phyloP scores from a whole-genome alignment of 2,113 vertebrate genomes.

The Raja brachyura region DNA sequence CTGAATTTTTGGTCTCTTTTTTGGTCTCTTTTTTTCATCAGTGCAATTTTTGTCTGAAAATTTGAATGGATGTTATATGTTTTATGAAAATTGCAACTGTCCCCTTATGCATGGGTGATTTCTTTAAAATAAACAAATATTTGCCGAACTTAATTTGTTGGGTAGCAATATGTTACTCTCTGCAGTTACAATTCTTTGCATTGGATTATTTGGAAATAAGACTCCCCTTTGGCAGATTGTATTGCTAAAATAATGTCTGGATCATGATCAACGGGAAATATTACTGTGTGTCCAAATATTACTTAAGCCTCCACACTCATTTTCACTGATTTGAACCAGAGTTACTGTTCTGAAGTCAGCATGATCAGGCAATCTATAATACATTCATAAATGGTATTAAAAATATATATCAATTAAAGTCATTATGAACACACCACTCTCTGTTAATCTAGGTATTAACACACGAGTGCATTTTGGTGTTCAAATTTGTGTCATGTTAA shows the following conservation, averaged over 20 bases:
- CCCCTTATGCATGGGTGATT: background rate
- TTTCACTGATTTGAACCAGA: background rate
- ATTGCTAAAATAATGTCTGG: background rate
- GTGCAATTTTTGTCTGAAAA: no score
- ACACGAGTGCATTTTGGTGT: slow-evolving; percentile 22
- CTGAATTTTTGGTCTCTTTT: no score
- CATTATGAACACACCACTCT: background rate
- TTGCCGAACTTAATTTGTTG: background rate
- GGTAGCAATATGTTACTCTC: background rate
- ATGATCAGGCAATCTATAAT: background rate
- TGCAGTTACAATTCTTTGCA: background rate
- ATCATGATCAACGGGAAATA: background rate
- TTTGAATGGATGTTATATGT: no score
- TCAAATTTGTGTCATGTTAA: slow-evolving; percentile 12
- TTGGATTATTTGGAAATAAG: background rate
- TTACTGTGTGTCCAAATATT: background rate
- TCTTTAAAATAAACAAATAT: background rate
- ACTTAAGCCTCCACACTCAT: background rate
- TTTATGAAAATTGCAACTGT: no score
- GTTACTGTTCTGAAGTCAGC: background rate
- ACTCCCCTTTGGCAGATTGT: background rate
- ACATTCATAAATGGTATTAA: slow-evolving; percentile 25
- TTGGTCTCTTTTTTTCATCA: no score
- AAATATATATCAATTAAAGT: slow-evolving; percentile 12
- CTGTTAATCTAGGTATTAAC: slow-evolving; percentile 20